Evolutionary conservation across 1,140 invertebrate species (phyloP).

Genomic region (Coelopa frigida): DNA sequence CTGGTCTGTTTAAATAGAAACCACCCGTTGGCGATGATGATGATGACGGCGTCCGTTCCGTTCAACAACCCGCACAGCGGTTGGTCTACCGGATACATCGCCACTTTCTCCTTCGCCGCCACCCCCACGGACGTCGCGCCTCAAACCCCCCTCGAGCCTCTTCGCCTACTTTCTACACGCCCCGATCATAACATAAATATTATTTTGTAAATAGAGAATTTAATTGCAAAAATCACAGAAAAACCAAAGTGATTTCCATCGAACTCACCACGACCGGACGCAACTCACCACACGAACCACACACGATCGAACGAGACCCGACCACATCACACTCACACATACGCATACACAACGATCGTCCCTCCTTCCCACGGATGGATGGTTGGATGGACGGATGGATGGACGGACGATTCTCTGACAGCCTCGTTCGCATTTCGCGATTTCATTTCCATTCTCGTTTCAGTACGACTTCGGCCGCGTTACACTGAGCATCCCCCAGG

Average conservation of each 20-base stretch:
- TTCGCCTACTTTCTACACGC: too few species aligned
- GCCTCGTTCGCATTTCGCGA: conserved; percentile 11
- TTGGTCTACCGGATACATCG: conserved; percentile 5
- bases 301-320: too few species aligned
- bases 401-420: conserved; percentile 3
- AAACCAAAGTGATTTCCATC: not conserved
- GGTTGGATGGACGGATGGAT: not conserved
- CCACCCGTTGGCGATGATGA: too few species aligned
- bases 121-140: too few species aligned
- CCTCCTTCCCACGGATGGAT: not conserved
- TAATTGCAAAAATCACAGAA: conserved; percentile 29
- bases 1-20: too few species aligned
- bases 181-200: conserved; percentile 5
- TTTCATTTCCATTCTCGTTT: conserved; percentile 36
- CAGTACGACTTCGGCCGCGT: conserved; percentile 53
- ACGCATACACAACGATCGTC: conserved; percentile 6
- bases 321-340: not conserved
- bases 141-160: too few species aligned
- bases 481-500: conserved; percentile 60
- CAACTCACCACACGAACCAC: not conserved
- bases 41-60: too few species aligned
- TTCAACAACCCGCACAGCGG: too few species aligned
- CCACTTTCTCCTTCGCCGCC: too few species aligned
- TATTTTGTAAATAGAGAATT: conserved; percentile 37
- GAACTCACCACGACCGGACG: not conserved